Percentiles rank a stretch among this genome's conserved stretches.
These are phyloP conservation scores for Platysteira castanea DNA, from an alignment of 2,113 vertebrate genomes.

Conservation along the genomic window DNA sequence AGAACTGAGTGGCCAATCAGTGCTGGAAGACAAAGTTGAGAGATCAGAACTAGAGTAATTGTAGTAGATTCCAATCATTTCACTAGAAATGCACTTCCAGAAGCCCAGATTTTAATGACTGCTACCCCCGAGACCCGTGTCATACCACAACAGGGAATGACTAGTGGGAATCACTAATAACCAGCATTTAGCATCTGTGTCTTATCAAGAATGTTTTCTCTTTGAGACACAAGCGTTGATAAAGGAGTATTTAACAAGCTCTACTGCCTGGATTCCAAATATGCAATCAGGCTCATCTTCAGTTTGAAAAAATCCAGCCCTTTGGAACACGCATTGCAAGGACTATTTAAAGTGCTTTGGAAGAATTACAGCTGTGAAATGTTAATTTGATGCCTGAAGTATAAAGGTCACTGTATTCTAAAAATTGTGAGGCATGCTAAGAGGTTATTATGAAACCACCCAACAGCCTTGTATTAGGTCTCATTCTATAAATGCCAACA, in stretches of 20 bases:
- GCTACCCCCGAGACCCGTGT: neutral
- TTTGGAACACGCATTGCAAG: neutral
- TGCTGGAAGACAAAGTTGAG: slow-evolving; percentile 64
- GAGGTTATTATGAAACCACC: neutral
- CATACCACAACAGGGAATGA: neutral
- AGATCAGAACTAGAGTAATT: neutral
- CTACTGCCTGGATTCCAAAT: neutral
- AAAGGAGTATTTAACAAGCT: neutral
- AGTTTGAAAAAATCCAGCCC: neutral
- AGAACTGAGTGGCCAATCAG: slow-evolving; percentile 91
- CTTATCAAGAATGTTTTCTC: neutral
- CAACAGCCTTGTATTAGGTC: neutral
- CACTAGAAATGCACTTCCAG: neutral
- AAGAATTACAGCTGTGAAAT: slow-evolving; percentile 47
- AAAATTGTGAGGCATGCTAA: neutral
- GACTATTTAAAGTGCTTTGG: neutral
- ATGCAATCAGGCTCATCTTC: slow-evolving; percentile 24
- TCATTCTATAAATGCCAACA: neutral
- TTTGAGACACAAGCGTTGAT: neutral
- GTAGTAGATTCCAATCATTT: neutral
- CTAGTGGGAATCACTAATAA: neutral
- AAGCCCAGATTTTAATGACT: neutral
- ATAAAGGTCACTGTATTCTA: neutral
- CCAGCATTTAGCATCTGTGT: neutral
- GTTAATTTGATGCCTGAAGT: slow-evolving; percentile 22